Evolutionary conservation across 2,113 vertebrate species (phyloP).

Genomic region (Chaetorhynchus papuensis): DNA sequence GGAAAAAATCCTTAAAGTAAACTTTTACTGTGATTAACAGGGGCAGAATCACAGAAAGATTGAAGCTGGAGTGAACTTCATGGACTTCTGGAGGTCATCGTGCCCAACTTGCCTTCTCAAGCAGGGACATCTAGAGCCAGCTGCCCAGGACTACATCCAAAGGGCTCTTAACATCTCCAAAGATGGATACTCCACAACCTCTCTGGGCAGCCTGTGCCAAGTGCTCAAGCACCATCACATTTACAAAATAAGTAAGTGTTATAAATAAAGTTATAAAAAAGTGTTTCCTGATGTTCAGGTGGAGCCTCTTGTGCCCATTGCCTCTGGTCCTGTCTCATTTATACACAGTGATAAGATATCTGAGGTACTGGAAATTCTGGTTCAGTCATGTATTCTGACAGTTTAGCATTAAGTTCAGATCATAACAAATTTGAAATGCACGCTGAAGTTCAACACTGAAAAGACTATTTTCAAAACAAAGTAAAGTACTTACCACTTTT

Average conservation of each 20-base stretch:
- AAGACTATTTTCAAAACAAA: neutral
- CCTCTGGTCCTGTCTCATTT: neutral
- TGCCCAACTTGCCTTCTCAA: neutral
- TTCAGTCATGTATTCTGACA: neutral
- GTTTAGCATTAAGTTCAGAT: neutral
- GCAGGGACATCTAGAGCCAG: neutral
- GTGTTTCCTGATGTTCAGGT: neutral
- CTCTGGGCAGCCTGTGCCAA: neutral
- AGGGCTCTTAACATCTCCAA: neutral
- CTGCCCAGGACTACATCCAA: neutral
- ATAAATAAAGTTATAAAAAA: neutral
- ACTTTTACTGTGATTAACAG: neutral
- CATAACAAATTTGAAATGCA: neutral
- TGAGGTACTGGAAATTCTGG: neutral
- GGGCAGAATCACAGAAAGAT: neutral
- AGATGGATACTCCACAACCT: neutral
- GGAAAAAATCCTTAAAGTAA: neutral
- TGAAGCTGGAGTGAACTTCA: neutral
- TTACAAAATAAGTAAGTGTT: neutral
- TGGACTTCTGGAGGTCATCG: neutral
- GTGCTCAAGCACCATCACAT: neutral
- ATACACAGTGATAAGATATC: neutral
- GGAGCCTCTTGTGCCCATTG: neutral
- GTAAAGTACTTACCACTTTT: conserved; percentile 80
- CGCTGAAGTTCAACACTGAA: neutral